A percentile compares a stretch with the other conserved stretches of the same genome.
Conservation (phyloP, 2,888 invertebrate genomes). For the Platerodrilus igneus region DNA sequence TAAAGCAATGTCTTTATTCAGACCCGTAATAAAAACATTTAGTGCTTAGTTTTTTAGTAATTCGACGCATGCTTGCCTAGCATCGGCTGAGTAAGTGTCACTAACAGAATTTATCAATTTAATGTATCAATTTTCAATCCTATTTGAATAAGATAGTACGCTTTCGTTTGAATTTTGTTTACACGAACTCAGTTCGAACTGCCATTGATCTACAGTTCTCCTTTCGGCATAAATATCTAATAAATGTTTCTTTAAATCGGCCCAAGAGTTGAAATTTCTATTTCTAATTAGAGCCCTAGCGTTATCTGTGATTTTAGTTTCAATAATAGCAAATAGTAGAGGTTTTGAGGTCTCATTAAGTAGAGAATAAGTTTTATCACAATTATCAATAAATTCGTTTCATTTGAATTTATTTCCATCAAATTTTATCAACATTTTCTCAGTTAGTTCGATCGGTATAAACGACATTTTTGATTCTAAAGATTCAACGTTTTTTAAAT, state of each 20-base stretch:
- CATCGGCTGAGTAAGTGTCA: slow-evolving; percentile 17
- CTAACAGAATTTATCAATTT: slow-evolving; percentile 33
- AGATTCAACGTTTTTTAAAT: too few relatives aligned
- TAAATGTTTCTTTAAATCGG: slow-evolving; percentile 7
- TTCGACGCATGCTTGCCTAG: slow-evolving; percentile 25
- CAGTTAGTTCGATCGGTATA: too few relatives aligned
- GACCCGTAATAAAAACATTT: slow-evolving; percentile 34
- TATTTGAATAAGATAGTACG: slow-evolving; percentile 27
- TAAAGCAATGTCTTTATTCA: slow-evolving; percentile 32
- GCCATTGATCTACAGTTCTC: slow-evolving; percentile 8
- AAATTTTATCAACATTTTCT: too few relatives aligned
- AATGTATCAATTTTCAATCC: slow-evolving; percentile 33
- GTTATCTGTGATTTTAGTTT: slow-evolving; percentile 13
- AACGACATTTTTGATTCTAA: too few relatives aligned
- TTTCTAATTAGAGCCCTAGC: slow-evolving; percentile 12
- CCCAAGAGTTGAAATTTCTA: slow-evolving; percentile 9
- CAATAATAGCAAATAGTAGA: slow-evolving; percentile 9
- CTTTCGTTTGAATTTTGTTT: slow-evolving; percentile 10
- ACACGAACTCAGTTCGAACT: slow-evolving; percentile 9
- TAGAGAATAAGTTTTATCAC: too few relatives aligned
- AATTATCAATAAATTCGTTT: too few relatives aligned
- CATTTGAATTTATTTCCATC: too few relatives aligned
- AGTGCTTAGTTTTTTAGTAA: slow-evolving; percentile 33
- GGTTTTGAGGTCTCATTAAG: too few relatives aligned
- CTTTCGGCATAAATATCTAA: slow-evolving; percentile 10